These are phyloP conservation scores for Solenopsis fugax DNA, from an alignment of 1,140 invertebrate species.

Conservation along the genomic window DNA sequence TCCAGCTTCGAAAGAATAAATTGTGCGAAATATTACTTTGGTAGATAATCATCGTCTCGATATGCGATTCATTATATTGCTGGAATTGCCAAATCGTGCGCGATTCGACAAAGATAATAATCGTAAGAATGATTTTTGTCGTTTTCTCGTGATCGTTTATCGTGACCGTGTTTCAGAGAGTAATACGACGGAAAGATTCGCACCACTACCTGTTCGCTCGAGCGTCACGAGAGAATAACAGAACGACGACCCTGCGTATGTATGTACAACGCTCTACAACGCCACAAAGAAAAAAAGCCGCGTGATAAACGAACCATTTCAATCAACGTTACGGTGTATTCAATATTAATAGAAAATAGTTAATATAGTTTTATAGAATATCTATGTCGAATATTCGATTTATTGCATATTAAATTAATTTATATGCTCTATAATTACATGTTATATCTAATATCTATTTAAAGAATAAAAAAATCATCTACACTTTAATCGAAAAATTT, in stretches of 20 bases:
- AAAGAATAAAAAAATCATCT: not conserved
- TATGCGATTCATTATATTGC: not conserved
- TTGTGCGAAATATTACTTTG: not conserved
- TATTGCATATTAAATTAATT: not conserved
- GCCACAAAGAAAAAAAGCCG: not conserved
- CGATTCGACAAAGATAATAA: not conserved
- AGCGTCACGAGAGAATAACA: not conserved
- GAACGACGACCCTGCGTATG: not conserved
- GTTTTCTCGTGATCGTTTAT: not conserved
- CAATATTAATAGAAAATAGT: not conserved
- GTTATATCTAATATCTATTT: not conserved
- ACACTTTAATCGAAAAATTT: too few species aligned
- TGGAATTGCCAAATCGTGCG: not conserved
- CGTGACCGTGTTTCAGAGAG: constrained; percentile 3
- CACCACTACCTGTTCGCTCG: constrained; percentile 2
- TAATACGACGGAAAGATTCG: constrained; percentile 14
- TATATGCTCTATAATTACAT: not conserved
- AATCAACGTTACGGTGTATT: not conserved
- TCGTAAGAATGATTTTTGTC: not conserved
- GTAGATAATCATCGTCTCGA: not conserved
- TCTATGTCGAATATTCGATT: not conserved
- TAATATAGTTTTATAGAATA: not conserved
- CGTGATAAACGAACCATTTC: not conserved
- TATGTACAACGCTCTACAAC: not conserved
- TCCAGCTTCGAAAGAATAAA: not conserved